Conservation (phyloP, 2,113 vertebrate species). For the Pantherophis guttatus region DNA sequence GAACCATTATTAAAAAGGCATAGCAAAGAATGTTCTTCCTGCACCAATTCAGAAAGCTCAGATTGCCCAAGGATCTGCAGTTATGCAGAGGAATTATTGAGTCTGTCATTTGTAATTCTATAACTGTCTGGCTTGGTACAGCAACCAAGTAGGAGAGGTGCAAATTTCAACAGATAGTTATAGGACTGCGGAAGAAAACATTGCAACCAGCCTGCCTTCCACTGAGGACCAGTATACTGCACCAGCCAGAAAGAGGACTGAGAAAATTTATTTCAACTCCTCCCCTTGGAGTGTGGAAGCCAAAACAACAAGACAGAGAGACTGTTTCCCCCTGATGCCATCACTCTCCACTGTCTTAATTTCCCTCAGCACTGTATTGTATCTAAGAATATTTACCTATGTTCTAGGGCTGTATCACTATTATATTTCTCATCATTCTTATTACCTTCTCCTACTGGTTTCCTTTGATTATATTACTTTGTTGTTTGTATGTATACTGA, state of each 20-base stretch:
- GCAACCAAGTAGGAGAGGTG: too few species aligned
- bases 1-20: background rate
- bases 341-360: background rate
- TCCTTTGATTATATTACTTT: background rate
- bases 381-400: background rate
- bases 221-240: too few species aligned
- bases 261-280: too few species aligned
- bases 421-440: background rate
- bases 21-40: background rate
- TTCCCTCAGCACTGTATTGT: background rate
- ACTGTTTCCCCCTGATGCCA: accelerated
- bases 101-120: too few species aligned
- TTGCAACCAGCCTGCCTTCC: too few species aligned
- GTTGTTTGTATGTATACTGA: background rate
- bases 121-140: too few species aligned
- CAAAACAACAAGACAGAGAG: background rate
- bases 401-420: background rate
- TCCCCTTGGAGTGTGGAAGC: too few species aligned
- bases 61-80: background rate
- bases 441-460: background rate
- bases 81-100: background rate
- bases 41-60: background rate
- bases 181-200: too few species aligned
- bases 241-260: too few species aligned
- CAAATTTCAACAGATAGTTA: too few species aligned